Evolutionary conservation across 2,888 invertebrate genomes (phyloP), one percentile per base, ranked within the genome.

Genomic region (Leptinotarsa tumamoca): DNA sequence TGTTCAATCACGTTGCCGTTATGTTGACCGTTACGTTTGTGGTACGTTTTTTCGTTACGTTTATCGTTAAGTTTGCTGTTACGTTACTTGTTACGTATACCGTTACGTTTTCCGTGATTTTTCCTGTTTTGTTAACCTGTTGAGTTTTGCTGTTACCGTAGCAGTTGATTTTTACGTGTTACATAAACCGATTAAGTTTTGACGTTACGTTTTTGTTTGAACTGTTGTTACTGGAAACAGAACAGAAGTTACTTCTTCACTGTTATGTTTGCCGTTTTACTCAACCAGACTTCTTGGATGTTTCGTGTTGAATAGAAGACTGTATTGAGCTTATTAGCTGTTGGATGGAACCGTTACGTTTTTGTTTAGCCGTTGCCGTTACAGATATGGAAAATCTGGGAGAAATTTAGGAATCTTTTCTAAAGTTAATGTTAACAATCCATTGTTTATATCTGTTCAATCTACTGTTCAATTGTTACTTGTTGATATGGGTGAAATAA

Each of bases 261-360:
- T 50, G 71, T 71, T 71, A 71, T 33, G 56, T 71, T 71, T 70
- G 0, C 3, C 18, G 54, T 18, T 54, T 18, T 7, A 18, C 54
- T 54, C 18, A 18, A 54, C 54, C n/a, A 18, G 15, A n/a, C 56
- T 70, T 70, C 23, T 54, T 54, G 70, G 7, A 70, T 51, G 52
- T 49, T 68, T 50, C 50, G 50, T 49, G 49, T 49, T 70, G 70
- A 23, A 15, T 23, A 43, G 43, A 13, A 43, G 43, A 13, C 43
- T 43, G 43, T 43, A 13, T 43, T 43, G 56, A 4, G 18, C 17
- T 54, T 4, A 18, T 33, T 18, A 43, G 5, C 49, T 21, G 70
- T 61, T 70, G 58, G 21, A 21, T 70, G 52, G 21, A 17, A 15
- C 49, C 50, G 71, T 71, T 72, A 67, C 21, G 67, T 72, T 72